A percentile compares a stretch with the other conserved stretches of the same genome.
Conservation (phyloP, 2,888 invertebrate species). For the Rugalucina vietnamica region DNA sequence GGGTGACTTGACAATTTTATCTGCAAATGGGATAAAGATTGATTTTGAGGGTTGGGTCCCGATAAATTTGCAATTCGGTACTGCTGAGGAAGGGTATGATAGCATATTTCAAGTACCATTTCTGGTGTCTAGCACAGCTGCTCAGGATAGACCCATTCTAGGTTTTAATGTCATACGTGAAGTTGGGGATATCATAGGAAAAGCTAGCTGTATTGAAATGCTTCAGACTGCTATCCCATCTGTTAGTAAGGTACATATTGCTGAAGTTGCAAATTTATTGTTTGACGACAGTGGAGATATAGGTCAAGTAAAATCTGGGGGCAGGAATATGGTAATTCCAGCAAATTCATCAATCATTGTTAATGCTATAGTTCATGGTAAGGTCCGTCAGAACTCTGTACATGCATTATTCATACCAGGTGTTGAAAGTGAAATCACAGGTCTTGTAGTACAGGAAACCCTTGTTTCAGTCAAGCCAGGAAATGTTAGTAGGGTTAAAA, state of each 20-base stretch:
- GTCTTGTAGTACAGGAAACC: background rate
- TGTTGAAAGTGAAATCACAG: background rate
- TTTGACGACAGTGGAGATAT: background rate
- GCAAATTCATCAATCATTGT: background rate
- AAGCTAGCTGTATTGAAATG: background rate
- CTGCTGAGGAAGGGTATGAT: background rate
- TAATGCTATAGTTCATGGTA: background rate
- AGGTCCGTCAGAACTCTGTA: background rate
- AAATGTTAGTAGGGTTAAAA: background rate
- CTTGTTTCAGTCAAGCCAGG: background rate
- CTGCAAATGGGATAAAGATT: slow-evolving; percentile 8
- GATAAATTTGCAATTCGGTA: background rate
- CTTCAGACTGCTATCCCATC: background rate
- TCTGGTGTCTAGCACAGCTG: slow-evolving; percentile 12
- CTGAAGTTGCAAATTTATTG: background rate
- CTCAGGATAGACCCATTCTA: slow-evolving; percentile 25
- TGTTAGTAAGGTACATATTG: background rate
- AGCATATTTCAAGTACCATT: slow-evolving; percentile 23
- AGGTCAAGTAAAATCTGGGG: background rate
- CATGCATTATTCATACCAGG: background rate
- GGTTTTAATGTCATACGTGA: slow-evolving; percentile 44
- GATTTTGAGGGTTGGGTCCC: slow-evolving; percentile 23
- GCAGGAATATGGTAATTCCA: background rate
- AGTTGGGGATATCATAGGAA: background rate
- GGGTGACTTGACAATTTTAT: background rate